Evolutionary conservation across 1,140 invertebrate species (phyloP), one percentile per base, ranked within the genome.

Genomic region (Papilio glaucus): DNA sequence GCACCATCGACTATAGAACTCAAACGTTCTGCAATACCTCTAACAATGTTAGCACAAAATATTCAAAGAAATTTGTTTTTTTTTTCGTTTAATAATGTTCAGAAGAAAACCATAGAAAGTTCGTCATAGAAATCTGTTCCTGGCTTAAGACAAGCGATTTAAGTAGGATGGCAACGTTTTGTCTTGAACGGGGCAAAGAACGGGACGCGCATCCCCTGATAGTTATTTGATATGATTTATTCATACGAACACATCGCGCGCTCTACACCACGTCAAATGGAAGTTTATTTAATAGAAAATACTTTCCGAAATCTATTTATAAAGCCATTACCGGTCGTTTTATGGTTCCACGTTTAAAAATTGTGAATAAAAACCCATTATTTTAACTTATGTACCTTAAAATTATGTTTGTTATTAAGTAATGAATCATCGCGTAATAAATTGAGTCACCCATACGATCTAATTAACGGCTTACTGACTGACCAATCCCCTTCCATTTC

Each of bases 161-260:
- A 71, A 77, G 77, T 74, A 77, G 79, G 78, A 72, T 57, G 75
- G 77, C 76, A 81, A 79, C 80, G 77, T 81, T 82, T 81, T 79
- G 81, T 78, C 79, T 71, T 73, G 76, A 84, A 76, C 77, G 74
- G 78, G 77, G 72, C 49, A 84, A 85, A 85, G 77, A 83, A 80
- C 77, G 78, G 53, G 57, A 42, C 67, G 38, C 60, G 38, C 63
- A 80, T 73, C 88, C 90, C 89, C 78, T 89, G 89, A 91, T 91
- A 91, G 88, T 90, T 88, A 90, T 90, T 87, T 89, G 88, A 90
- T 87, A 90, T 92, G 86, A 91, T 90, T 90, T 89, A 91, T 90
- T 91, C 88, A 90, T 90, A 89, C 84, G 79, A 87, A 72, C 82
- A 77, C 81, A 77, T 77, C 79, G 78, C 79, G 71, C 77, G 77